Evolutionary conservation across 2,888 invertebrate species (phyloP).

Genomic region (Orthosia incerta): DNA sequence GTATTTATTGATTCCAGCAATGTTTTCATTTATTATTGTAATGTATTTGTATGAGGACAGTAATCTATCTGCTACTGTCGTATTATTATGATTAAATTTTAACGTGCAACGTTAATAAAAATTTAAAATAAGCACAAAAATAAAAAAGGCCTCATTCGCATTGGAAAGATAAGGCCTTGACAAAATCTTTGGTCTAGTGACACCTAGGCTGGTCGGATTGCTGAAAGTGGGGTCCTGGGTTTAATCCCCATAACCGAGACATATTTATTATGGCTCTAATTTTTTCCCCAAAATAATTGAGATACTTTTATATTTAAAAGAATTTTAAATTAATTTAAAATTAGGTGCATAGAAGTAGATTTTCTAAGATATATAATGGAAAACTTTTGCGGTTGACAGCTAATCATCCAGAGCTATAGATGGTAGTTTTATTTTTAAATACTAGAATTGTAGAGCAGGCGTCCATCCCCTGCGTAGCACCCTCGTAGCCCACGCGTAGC

Average conservation of each 20-base stretch:
- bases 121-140: too few relatives aligned
- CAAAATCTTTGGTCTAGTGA: too few relatives aligned
- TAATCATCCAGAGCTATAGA: neutral
- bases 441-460: neutral
- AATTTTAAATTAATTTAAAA: neutral
- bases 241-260: neutral
- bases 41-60: slow-evolving; percentile 2
- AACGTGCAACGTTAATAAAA: too few relatives aligned
- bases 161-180: too few relatives aligned
- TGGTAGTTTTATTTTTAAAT: neutral
- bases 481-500: neutral
- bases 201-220: neutral
- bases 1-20: slow-evolving; percentile 47
- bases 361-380: neutral
- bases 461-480: neutral
- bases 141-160: too few relatives aligned
- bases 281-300: neutral
- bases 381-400: neutral
- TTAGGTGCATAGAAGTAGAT: neutral
- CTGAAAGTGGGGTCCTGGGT: neutral
- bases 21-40: slow-evolving; percentile 34
- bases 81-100: neutral
- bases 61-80: slow-evolving; percentile 4
- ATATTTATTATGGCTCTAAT: neutral
- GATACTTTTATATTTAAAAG: neutral